Evolutionary conservation across 2,888 invertebrate genomes (phyloP), one percentile per base, ranked within the genome.

Genomic region (Holacanthella duospinosa): DNA sequence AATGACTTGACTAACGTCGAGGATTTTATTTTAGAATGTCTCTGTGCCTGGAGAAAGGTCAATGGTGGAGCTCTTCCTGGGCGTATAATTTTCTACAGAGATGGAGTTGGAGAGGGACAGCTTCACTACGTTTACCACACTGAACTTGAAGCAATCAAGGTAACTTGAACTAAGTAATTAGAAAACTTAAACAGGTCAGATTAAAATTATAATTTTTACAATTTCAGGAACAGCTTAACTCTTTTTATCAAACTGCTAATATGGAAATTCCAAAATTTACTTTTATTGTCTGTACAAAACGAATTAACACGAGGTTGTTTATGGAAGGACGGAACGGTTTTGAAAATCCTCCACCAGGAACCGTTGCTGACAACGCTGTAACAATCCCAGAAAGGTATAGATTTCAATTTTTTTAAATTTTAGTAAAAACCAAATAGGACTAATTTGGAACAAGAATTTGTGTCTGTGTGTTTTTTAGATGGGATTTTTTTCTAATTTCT

Each of bases 401-500:
- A 4, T 21, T n/a, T 26, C 53, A 53, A 53, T 12, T 43, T 9
- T 12, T 43, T 43, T 12, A 16, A 43, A 43, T n/a, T n/a, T n/a
- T n/a, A n/a, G n/a, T n/a, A n/a, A n/a, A n/a, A n/a, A n/a, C n/a
- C n/a, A n/a, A n/a, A n/a, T n/a, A n/a, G n/a, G n/a, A n/a, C n/a
- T n/a, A n/a, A n/a, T n/a, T n/a, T n/a, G n/a, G n/a, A n/a, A n/a
- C n/a, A n/a, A n/a, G n/a, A n/a, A n/a, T n/a, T n/a, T n/a, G n/a
- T n/a, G n/a, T n/a, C n/a, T n/a, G n/a, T 48, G 48, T 48, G 6
- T 48, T 48, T 21, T 48, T 21, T 21, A 87, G 87, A 64, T 93
- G 87, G 71, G 95, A 96, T 75, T 96, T 94, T 80, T 94, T 85
- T 76, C 77, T 96, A 48, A 86, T 95, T 0, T 87, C 90, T 0